Conservation (phyloP, 2,888 invertebrate genomes). For the Melipona bicolor region DNA sequence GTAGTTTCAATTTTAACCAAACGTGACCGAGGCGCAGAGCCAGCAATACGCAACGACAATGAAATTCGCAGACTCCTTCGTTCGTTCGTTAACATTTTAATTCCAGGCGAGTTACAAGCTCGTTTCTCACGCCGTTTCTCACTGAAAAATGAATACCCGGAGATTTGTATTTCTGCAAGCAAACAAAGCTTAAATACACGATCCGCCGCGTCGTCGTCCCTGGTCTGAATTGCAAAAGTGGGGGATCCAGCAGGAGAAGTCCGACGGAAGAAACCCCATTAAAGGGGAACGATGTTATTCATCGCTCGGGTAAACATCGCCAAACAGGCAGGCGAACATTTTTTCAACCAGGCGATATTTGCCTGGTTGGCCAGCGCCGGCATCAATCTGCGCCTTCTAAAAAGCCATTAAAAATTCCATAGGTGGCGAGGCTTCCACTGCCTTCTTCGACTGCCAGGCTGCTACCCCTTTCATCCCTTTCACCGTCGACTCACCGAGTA, state of each 20-base stretch:
- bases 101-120: too few species aligned
- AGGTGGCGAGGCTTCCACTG: constrained; percentile 46
- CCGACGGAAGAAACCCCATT: neutral
- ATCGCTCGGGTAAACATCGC: constrained; percentile 22
- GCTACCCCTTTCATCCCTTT: constrained; percentile 52
- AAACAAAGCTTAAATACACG: neutral
- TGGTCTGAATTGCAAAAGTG: neutral
- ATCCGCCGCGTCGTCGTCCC: neutral
- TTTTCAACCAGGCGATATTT: constrained; percentile 35
- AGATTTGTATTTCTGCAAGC: too few species aligned
- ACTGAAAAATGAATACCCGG: too few species aligned
- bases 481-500: neutral
- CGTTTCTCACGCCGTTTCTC: too few species aligned
- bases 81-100: too few species aligned
- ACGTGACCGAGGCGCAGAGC: too few species aligned
- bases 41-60: too few species aligned
- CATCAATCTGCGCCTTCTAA: constrained; percentile 59
- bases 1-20: too few species aligned
- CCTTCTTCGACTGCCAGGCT: neutral
- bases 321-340: too few species aligned
- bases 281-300: constrained; percentile 43
- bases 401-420: constrained; percentile 67
- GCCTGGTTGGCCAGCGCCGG: constrained; percentile 29
- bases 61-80: too few species aligned
- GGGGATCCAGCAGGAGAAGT: neutral